phyloP scores from a whole-genome alignment of 1,140 invertebrate genomes.

The Penaeus indicus region DNA sequence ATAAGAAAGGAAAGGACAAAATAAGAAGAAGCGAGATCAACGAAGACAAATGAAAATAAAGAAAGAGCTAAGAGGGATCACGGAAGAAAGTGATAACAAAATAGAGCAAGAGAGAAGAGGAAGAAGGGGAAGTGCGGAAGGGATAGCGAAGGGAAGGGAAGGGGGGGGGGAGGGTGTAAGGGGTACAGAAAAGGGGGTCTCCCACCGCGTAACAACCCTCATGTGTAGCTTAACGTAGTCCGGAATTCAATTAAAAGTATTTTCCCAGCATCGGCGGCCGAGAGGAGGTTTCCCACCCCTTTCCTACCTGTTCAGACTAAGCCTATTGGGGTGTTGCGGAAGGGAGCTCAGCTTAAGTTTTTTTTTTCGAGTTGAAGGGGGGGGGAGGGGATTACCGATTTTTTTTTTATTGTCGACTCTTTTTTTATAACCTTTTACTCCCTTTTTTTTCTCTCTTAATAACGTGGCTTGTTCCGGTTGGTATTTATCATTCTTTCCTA shows the following conservation, averaged over 20 bases:
- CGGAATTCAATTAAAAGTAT: conserved; percentile 63
- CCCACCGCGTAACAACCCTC: conserved; percentile 41
- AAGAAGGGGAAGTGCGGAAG: not conserved
- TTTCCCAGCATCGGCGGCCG: conserved; percentile 39
- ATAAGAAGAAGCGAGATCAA: conserved; percentile 38
- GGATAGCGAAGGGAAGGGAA: not conserved
- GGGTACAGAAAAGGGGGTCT: conserved; percentile 23
- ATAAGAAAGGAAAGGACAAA: conserved; percentile 37
- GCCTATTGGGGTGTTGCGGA: conserved; percentile 58
- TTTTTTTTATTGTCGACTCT: not conserved
- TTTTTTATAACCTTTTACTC: conserved; percentile 14
- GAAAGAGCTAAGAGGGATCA: conserved; percentile 1
- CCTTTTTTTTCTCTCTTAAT: conserved; percentile 24
- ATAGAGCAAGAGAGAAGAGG: conserved; percentile 9
- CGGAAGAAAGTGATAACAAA: not conserved
- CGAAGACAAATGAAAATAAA: conserved; percentile 12
- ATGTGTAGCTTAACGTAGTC: conserved; percentile 53
- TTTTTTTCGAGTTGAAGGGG: conserved; percentile 35
- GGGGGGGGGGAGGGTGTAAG: conserved; percentile 5
- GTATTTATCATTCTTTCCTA: no score
- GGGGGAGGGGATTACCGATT: conserved; percentile 18
- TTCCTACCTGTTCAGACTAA: conserved; percentile 53
- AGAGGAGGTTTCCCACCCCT: conserved; percentile 29
- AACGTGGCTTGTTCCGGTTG: not conserved
- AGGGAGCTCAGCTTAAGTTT: conserved; percentile 18